Conservation (phyloP, 2,888 invertebrate genomes). For the Calliopum simillimum region DNA sequence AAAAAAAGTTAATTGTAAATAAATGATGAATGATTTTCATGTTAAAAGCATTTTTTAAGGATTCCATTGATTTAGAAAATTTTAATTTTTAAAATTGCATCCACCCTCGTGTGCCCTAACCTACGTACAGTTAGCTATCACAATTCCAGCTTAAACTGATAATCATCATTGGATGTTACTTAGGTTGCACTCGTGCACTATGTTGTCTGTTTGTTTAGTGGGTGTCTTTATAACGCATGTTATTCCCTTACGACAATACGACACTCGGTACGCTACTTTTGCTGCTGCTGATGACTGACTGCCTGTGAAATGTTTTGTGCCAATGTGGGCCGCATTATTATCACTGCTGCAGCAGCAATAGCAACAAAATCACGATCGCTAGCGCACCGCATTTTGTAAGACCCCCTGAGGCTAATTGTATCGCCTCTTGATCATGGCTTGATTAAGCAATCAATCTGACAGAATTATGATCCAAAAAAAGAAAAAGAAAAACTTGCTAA, state of each 20-base stretch:
- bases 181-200: neutral
- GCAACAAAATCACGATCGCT: constrained; percentile 23
- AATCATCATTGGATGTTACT: neutral
- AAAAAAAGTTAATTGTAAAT: too few species aligned
- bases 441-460: constrained; percentile 62
- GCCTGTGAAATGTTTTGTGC: constrained; percentile 17
- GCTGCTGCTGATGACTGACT: constrained; percentile 5
- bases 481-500: too few species aligned
- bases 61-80: too few species aligned
- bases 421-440: constrained; percentile 51
- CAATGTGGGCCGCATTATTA: constrained; percentile 24
- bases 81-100: too few species aligned
- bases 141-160: too few species aligned
- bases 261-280: neutral
- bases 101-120: too few species aligned
- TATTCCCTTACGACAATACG: neutral
- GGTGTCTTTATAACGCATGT: constrained; percentile 20
- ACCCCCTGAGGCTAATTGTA: constrained; percentile 59
- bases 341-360: neutral
- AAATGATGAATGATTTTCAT: too few species aligned
- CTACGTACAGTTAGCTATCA: too few species aligned
- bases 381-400: constrained; percentile 44
- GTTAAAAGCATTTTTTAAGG: too few species aligned
- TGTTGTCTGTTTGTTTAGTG: constrained; percentile 16
- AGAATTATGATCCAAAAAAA: constrained; percentile 45